phyloP scores from a whole-genome alignment of 1,140 invertebrate species.

The Drosophila carrolli region DNA sequence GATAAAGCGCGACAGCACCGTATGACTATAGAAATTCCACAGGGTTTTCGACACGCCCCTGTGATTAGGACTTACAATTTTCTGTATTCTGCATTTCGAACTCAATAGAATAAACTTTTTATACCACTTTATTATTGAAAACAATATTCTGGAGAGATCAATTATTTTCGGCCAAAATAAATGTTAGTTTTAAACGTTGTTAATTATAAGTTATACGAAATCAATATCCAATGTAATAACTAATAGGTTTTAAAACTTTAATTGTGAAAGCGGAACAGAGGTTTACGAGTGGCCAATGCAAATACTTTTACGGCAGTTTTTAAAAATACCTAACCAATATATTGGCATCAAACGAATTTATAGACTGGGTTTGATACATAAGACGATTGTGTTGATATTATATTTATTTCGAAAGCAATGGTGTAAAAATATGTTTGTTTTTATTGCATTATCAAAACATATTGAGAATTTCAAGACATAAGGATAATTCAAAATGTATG shows the following conservation, averaged over 20 bases:
- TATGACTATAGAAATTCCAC: slow-evolving; percentile 85
- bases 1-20: slow-evolving; percentile 86
- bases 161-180: slow-evolving; percentile 46
- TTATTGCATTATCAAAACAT: neutral
- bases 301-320: slow-evolving; percentile 23
- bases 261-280: slow-evolving; percentile 5
- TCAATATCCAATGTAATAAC: slow-evolving; percentile 31
- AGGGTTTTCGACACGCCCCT: slow-evolving; percentile 74
- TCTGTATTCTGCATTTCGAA: slow-evolving; percentile 55
- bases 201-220: slow-evolving; percentile 42
- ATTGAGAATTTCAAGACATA: neutral
- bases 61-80: slow-evolving; percentile 63
- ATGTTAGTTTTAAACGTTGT: slow-evolving; percentile 42
- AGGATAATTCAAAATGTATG: slow-evolving; percentile 21
- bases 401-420: slow-evolving; percentile 3
- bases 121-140: slow-evolving; percentile 54
- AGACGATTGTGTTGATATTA: neutral
- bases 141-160: slow-evolving; percentile 47
- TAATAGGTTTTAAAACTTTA: slow-evolving; percentile 35
- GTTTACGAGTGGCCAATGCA: slow-evolving; percentile 32
- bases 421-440: slow-evolving; percentile 4
- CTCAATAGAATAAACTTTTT: slow-evolving; percentile 57
- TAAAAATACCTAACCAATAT: slow-evolving; percentile 21
- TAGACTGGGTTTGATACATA: slow-evolving; percentile 36
- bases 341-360: slow-evolving; percentile 33